Base-by-base conservation (phyloP, 2,113 vertebrate species). In the Ameiurus melas region DNA sequence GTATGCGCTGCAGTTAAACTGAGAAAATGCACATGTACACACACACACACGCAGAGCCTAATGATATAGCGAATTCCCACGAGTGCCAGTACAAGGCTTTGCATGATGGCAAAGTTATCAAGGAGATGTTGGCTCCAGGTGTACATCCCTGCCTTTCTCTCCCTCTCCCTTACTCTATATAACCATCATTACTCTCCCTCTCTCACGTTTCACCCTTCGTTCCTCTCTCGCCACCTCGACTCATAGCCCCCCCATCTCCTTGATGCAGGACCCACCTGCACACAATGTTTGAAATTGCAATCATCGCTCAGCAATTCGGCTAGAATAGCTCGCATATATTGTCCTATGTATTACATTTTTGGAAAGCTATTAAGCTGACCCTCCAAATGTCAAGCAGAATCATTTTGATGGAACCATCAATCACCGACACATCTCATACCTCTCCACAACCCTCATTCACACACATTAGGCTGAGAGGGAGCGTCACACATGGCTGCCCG, bases 81-180 rank as follows among this genome's bases (percentile, higher is more conserved):
- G 89, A 88, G 86, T 85, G 47, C 43, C 60, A 53, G 43, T 60
- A 86, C 81, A 89, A 89, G 91, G 25, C 78, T 88, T 43, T 30
- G 73, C 92, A 92, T 93, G 88, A 85, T 55, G 86, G 90, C 70
- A 88, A 8, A 62, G 83, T 87, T 89, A 91, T 91, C 89, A 84
- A 51, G 64, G 66, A 47, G 43, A 6, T 53, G 39, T 16, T 47
- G 78, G 22, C 71, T 39, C 53, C 66, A 17, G n/a, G 55, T 78
- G 78, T 60, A 86, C 10, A 79, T 57, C 85, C 73, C 47, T 73
- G 43, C 77, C 64, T 80, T 36, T 36, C 36, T n/a, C 25, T 85
- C 73, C 8, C 39, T 33, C 36, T 57, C 43, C 70, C 62, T 47
- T 2, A 22, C 39, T 60, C 27, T 64, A n/a, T 22, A 62, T 79